These are phyloP conservation scores for Grapholita molesta DNA, from an alignment of 1,140 invertebrate genomes.

Conservation along the genomic window DNA sequence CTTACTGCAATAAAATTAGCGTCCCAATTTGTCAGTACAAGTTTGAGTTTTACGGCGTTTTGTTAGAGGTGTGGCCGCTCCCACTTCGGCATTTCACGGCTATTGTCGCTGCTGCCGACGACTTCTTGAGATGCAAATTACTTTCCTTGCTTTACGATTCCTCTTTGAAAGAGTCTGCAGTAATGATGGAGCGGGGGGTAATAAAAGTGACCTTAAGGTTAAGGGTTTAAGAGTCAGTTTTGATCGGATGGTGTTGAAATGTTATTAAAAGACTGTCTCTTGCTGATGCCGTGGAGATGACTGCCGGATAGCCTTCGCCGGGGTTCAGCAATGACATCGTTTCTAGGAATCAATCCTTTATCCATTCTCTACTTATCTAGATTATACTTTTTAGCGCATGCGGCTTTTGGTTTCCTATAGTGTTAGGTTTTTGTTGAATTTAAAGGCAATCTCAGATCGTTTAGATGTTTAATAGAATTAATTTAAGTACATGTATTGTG, in stretches of 20 bases:
- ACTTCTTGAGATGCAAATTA: slow-evolving; percentile 56
- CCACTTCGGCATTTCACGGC: slow-evolving; percentile 59
- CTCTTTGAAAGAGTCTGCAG: slow-evolving; percentile 22
- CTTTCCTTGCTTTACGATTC: slow-evolving; percentile 54
- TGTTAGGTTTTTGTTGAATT: not conserved
- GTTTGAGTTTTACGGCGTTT: slow-evolving; percentile 56
- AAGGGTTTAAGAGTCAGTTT: not conserved
- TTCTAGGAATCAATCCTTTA: not conserved
- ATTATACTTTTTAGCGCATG: not conserved
- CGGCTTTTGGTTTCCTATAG: not conserved
- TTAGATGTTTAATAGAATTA: not conserved
- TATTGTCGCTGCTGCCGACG: slow-evolving; percentile 47
- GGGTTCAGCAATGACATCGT: not conserved
- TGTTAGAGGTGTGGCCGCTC: slow-evolving; percentile 39
- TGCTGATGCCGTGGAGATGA: not conserved
- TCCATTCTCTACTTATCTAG: not conserved
- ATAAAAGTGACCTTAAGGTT: slow-evolving; percentile 3
- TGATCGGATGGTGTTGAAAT: not conserved
- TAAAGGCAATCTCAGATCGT: not conserved
- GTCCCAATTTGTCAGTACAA: slow-evolving; percentile 67
- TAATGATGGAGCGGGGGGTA: slow-evolving; percentile 6
- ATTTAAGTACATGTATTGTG: not conserved
- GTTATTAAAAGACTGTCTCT: slow-evolving; percentile 20
- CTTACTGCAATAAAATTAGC: slow-evolving; percentile 68
- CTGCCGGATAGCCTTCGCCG: not conserved